phyloP scores from a whole-genome alignment of 2,113 vertebrate genomes.

The Sakesphorus luctuosus region DNA sequence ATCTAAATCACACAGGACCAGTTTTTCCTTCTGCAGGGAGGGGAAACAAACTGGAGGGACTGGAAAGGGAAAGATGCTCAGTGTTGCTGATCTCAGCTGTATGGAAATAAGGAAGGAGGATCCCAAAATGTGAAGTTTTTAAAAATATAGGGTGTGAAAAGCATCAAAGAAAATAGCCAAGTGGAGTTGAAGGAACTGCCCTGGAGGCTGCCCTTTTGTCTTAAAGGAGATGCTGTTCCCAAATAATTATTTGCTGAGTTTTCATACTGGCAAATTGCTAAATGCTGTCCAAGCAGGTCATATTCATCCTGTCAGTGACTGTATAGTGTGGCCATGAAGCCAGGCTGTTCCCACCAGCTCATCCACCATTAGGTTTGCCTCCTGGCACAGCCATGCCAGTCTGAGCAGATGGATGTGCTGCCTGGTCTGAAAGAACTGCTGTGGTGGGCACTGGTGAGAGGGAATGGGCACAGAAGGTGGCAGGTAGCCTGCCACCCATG shows the following conservation, averaged over 20 bases:
- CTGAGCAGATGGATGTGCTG: not conserved
- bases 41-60: not conserved
- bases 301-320: not conserved
- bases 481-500: not conserved
- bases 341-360: not conserved
- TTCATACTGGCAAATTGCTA: not conserved
- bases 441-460: not conserved
- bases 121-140: not conserved
- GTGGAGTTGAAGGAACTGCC: not conserved
- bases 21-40: not conserved
- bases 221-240: not conserved
- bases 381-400: not conserved
- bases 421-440: not conserved
- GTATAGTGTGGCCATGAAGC: not conserved
- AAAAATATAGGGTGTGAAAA: not conserved
- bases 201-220: not conserved
- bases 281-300: not conserved
- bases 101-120: not conserved
- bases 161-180: not conserved
- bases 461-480: not conserved
- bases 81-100: not conserved
- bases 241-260: not conserved
- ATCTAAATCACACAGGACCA: not conserved
- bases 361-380: not conserved
- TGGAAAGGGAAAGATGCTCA: not conserved